A percentile compares a stretch with the other conserved stretches of the same genome.
These are phyloP conservation scores for Cryptocheilus praepositus DNA, from an alignment of 2,888 invertebrate genomes.

Conservation along the genomic window DNA sequence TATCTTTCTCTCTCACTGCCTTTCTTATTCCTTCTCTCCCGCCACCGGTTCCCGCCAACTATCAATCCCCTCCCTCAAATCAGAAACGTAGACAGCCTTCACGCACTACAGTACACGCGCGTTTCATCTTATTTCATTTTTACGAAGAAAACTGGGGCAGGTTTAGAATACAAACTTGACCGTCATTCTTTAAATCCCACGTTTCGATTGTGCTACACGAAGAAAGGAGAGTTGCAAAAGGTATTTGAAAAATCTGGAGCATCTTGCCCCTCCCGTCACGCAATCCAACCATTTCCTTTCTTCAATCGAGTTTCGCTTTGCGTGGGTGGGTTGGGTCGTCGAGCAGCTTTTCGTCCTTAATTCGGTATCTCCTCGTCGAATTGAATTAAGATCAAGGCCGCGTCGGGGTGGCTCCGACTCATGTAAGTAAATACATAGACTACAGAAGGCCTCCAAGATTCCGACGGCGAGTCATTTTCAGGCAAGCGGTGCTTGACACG, in stretches of 20 bases:
- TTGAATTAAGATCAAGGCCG: slow-evolving; percentile 58
- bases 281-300: background rate
- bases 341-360: slow-evolving; percentile 21
- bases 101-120: slow-evolving; percentile 1
- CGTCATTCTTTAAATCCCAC: slow-evolving; percentile 10
- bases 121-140: background rate
- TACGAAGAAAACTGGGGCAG: slow-evolving; percentile 27
- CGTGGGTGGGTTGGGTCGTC: slow-evolving; percentile 9
- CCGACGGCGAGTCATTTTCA: background rate
- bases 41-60: background rate
- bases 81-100: background rate
- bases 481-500: too few relatives aligned
- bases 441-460: slow-evolving; percentile 5
- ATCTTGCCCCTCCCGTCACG: background rate
- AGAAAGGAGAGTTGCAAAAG: background rate
- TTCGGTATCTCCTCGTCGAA: slow-evolving; percentile 17
- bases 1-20: background rate
- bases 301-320: background rate
- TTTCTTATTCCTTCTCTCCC: slow-evolving; percentile 14
- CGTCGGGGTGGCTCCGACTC: background rate
- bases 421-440: background rate
- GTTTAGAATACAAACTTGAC: slow-evolving; percentile 28
- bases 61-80: background rate
- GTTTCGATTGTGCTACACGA: background rate
- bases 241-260: slow-evolving; percentile 5